Percentiles rank a stretch among this genome's conserved stretches.
Conservation (phyloP, 2,113 vertebrate genomes). For the Toxostoma redivivum region DNA sequence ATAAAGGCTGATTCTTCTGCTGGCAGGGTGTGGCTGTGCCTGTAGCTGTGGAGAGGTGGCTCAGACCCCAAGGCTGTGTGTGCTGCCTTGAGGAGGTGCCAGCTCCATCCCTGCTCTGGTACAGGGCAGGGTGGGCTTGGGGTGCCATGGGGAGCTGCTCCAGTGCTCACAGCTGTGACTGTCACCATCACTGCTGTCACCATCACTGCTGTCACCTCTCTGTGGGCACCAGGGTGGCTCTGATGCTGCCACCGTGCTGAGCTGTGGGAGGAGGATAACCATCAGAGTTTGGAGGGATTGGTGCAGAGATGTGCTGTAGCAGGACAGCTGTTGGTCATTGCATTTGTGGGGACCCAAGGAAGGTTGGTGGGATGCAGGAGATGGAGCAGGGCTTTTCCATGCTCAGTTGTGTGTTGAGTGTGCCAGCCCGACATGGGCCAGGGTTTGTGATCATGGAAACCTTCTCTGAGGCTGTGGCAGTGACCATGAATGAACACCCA, state of each 20-base stretch:
- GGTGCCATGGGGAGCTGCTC: neutral
- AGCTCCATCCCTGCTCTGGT: neutral
- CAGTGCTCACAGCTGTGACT: fast-evolving
- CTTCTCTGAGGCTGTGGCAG: neutral
- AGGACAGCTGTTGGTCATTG: neutral
- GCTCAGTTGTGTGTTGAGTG: too few relatives aligned
- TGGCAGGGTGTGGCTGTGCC: neutral
- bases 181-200: fast-evolving
- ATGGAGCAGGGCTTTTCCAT: neutral
- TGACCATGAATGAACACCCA: neutral
- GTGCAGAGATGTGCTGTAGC: neutral
- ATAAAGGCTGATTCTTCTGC: fast-evolving
- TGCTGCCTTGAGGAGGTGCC: neutral
- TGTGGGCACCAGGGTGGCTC: neutral
- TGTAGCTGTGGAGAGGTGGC: neutral
- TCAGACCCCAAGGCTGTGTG: fast-evolving
- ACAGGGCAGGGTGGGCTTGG: neutral
- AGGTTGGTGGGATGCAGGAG: neutral
- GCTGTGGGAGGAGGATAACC: fast-evolving
- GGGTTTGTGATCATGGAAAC: neutral
- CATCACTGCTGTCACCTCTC: fast-evolving
- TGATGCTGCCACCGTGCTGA: neutral
- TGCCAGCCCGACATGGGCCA: fast-evolving
- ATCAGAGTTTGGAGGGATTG: fast-evolving
- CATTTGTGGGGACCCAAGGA: neutral